Evolutionary conservation across 2,113 vertebrate species (phyloP).

Genomic region (Platysternon megacephalum): DNA sequence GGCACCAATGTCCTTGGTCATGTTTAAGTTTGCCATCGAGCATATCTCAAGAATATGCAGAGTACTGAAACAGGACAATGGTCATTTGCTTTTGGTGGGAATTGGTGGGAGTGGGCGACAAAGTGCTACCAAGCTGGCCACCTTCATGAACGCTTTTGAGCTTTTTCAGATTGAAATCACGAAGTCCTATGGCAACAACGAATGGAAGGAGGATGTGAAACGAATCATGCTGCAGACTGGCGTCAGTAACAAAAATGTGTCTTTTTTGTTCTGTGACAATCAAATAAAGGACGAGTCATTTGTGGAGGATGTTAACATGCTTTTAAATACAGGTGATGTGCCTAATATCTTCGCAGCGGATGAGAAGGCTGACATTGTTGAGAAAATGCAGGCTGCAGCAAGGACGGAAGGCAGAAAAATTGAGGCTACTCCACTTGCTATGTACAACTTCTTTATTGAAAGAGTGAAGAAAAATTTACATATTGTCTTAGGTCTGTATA

Average conservation of each 20-base stretch:
- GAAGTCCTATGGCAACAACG: constrained; percentile 83
- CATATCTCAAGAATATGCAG: constrained; percentile 93
- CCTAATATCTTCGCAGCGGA: constrained; percentile 92
- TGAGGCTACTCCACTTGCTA: constrained; percentile 86
- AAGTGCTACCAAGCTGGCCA: constrained; percentile 87
- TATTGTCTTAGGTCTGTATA: constrained; percentile 86
- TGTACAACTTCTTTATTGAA: constrained; percentile 93
- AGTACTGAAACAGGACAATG: constrained; percentile 91
- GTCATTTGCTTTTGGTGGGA: constrained; percentile 89
- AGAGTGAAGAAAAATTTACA: constrained; percentile 92
- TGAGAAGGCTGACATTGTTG: constrained; percentile 89
- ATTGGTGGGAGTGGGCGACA: constrained; percentile 91
- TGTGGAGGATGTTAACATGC: constrained; percentile 92
- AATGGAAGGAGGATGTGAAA: constrained; percentile 93
- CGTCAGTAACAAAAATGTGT: constrained; percentile 77
- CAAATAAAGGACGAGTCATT: constrained; percentile 93
- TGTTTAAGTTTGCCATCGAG: constrained; percentile 94
- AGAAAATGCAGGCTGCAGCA: constrained; percentile 88
- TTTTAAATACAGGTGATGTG: constrained; percentile 92
- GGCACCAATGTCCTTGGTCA: constrained; percentile 91
- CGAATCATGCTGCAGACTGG: constrained; percentile 88
- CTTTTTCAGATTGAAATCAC: constrained; percentile 92
- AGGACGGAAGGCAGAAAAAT: constrained; percentile 85
- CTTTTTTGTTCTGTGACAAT: constrained; percentile 89
- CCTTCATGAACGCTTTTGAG: constrained; percentile 87